These are phyloP conservation scores for Drosophila mettleri DNA, from an alignment of 2,888 invertebrate genomes.

Conservation along the genomic window DNA sequence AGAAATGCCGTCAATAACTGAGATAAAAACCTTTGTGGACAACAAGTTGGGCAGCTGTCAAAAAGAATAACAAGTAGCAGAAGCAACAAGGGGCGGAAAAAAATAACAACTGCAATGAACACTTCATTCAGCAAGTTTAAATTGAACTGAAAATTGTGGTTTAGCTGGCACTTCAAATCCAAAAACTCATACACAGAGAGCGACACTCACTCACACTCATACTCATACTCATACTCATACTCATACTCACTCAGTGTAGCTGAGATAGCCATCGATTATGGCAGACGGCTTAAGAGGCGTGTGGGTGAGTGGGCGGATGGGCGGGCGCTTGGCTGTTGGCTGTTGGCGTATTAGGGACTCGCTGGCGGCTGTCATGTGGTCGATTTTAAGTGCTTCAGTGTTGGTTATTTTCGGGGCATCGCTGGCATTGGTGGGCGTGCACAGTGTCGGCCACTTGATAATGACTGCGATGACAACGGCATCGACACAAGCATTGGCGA, in stretches of 20 bases:
- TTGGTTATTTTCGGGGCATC: slow-evolving; percentile 69
- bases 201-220: slow-evolving; percentile 16
- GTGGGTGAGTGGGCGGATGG: neutral
- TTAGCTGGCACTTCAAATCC: slow-evolving; percentile 34
- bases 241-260: slow-evolving; percentile 29
- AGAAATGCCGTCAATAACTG: slow-evolving; percentile 2
- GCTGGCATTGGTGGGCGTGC: slow-evolving; percentile 44
- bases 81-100: slow-evolving; percentile 4
- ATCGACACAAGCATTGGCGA: slow-evolving; percentile 35
- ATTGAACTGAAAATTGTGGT: slow-evolving; percentile 76
- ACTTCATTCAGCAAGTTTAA: slow-evolving; percentile 72
- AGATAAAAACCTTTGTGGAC: slow-evolving; percentile 4
- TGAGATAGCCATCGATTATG: slow-evolving; percentile 69
- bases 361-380: slow-evolving; percentile 72
- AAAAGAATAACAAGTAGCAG: neutral
- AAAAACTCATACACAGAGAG: slow-evolving; percentile 25
- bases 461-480: slow-evolving; percentile 72
- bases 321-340: neutral
- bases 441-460: slow-evolving; percentile 70
- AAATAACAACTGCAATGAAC: slow-evolving; percentile 50
- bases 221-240: slow-evolving; percentile 17
- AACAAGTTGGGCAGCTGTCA: slow-evolving; percentile 6
- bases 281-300: slow-evolving; percentile 33
- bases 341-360: slow-evolving; percentile 25
- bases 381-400: slow-evolving; percentile 76